Base-by-base conservation (phyloP, 1,140 invertebrate genomes). In the Scaptodrosophila lebanonensis region DNA sequence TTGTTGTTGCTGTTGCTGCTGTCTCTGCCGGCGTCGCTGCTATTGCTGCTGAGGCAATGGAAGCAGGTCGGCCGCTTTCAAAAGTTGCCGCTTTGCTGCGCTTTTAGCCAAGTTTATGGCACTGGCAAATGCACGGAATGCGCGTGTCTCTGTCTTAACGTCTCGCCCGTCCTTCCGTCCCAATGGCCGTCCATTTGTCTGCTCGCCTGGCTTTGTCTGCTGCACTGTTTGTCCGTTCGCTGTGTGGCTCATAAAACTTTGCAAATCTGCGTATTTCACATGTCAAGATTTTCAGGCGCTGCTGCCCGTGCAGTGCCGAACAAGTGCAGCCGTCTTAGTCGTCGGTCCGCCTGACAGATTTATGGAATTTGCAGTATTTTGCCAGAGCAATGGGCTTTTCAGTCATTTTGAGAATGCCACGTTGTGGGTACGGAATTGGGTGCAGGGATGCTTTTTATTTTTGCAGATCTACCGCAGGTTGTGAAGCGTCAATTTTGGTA, bases 241-340 rank as follows among this genome's bases (percentile, higher is more conserved):
- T 50, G 60, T 66, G 71, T 54, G 62, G 76, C 66, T 65, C 75
- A 82, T 82, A 82, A 82, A 82, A 82, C 69, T 70, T 62, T 42
- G 76, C 76, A 82, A 82, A 82, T 82, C 75, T 82, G 75, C 75
- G 75, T 82, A 82, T 83, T 82, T 82, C 75, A 82, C 75, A 82
- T 82, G 75, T 75, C 75, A 75, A 83, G 75, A 48, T 68, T 79
- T 66, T 66, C 75, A 50, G 50, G 59, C 61, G 75, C 49, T 44
- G 45, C 45, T 48, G 60, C 25, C 35, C 42, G 8, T 13, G 22
- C 20, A 29, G 47, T 57, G 47, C 50, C 72, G 75, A 79, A 79
- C 75, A 79, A 79, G 75, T 82, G 75, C 75, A 82, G 15, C 35
- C 52, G 53, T 45, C 45, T 50, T 50, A 53, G 60, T 75, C 65